A percentile compares a stretch with the other conserved stretches of the same genome.
Evolutionary conservation across 2,797 vertebrate genomes (phyloP).

Genomic region (Malacoraja senta): DNA sequence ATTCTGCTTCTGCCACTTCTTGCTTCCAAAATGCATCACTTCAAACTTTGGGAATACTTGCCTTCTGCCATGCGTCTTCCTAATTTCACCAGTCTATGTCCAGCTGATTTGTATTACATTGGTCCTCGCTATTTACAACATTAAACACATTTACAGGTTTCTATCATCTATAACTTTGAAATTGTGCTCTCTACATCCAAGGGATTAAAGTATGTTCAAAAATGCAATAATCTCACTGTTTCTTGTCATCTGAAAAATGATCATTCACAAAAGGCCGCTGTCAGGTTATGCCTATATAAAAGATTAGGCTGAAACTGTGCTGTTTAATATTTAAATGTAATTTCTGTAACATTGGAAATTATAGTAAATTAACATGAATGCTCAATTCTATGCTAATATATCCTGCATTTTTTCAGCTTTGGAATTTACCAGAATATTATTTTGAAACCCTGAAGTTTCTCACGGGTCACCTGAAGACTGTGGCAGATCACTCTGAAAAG

Average conservation of each 20-base stretch:
- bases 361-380: background rate
- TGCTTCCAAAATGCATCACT: background rate
- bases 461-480: conserved; percentile 83
- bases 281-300: background rate
- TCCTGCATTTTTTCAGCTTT: conserved; percentile 63
- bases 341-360: background rate
- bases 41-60: background rate
- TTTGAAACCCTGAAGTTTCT: conserved; percentile 92
- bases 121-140: background rate
- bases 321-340: background rate
- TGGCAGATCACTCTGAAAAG: conserved; percentile 85
- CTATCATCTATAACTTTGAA: background rate
- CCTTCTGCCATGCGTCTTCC: no score
- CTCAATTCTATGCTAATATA: background rate
- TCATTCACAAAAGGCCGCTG: background rate
- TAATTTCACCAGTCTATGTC: background rate
- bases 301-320: background rate
- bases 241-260: background rate
- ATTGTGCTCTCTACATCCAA: background rate
- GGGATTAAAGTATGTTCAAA: background rate
- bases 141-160: background rate
- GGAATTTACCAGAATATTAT: conserved; percentile 84
- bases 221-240: background rate
- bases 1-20: background rate
- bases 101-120: background rate